phyloP scores from a whole-genome alignment of 2,888 invertebrate species.

The Rugalucina vietnamica region DNA sequence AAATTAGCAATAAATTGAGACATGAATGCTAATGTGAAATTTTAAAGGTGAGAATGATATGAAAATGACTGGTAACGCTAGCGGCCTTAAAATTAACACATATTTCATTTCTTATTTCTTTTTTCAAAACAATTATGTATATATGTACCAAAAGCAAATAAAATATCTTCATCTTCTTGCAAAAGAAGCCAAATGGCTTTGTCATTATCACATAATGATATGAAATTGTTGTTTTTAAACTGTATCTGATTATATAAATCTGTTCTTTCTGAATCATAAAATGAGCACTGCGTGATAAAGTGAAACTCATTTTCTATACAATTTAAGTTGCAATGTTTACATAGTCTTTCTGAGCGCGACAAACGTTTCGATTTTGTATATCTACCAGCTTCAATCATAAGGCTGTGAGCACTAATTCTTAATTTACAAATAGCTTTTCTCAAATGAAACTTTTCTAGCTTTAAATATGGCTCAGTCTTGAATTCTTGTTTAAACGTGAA shows the following conservation, averaged over 20 bases:
- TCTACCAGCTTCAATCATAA: neutral
- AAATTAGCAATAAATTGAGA: too few species aligned
- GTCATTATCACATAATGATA: neutral
- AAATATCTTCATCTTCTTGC: neutral
- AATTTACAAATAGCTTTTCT: neutral
- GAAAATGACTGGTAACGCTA: too few species aligned
- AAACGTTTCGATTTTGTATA: neutral
- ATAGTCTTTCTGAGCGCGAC: neutral
- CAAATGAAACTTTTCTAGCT: neutral
- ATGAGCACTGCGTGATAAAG: neutral
- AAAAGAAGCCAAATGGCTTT: neutral
- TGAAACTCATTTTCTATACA: slow-evolving; percentile 5
- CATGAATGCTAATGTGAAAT: too few species aligned
- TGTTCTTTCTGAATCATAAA: neutral
- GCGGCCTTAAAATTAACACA: too few species aligned
- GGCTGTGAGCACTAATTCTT: neutral
- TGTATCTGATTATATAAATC: neutral
- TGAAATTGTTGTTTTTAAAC: neutral
- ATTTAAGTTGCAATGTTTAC: neutral
- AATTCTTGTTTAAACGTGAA: neutral
- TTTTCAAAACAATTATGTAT: slow-evolving; percentile 1
- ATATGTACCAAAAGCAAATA: neutral
- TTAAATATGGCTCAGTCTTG: neutral
- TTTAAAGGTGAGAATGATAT: too few species aligned
- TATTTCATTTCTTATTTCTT: too few species aligned